These are phyloP conservation scores for Brachionus rubens DNA, from an alignment of 1,140 invertebrate genomes.

Conservation along the genomic window DNA sequence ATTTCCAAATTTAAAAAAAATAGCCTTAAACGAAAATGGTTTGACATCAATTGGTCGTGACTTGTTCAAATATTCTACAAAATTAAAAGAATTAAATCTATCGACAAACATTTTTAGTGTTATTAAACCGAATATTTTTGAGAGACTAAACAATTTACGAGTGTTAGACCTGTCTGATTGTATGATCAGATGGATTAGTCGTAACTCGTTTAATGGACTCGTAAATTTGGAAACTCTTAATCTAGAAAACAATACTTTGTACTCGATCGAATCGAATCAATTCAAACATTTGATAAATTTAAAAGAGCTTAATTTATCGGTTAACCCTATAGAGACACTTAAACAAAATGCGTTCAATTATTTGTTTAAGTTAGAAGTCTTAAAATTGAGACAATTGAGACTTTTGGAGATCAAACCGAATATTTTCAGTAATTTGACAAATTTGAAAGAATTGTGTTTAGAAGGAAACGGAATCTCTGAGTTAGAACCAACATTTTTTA, in stretches of 20 bases:
- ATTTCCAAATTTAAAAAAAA: slow-evolving; percentile 16
- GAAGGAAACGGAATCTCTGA: not conserved
- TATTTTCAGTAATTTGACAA: not conserved
- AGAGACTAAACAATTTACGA: not conserved
- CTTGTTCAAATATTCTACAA: not conserved
- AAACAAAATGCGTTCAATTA: slow-evolving; percentile 6
- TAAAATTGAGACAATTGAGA: not conserved
- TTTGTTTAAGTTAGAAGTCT: not conserved
- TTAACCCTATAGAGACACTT: not conserved
- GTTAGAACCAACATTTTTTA: not conserved
- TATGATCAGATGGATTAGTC: slow-evolving; percentile 29
- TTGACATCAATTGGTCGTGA: not conserved
- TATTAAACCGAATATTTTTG: slow-evolving; percentile 19
- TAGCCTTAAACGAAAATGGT: not conserved
- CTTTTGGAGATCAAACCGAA: not conserved
- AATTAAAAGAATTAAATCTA: not conserved
- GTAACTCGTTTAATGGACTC: slow-evolving; percentile 15
- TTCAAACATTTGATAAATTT: slow-evolving; percentile 22
- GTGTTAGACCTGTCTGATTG: not conserved
- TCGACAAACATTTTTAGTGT: not conserved
- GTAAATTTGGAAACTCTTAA: slow-evolving; percentile 23
- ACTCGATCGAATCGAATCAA: slow-evolving; percentile 28
- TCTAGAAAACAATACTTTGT: slow-evolving; percentile 6
- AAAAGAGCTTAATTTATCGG: slow-evolving; percentile 8
- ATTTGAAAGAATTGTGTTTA: not conserved